Evolutionary conservation across 2,888 invertebrate species (phyloP), one percentile per base, ranked within the genome.

Genomic region (Acanthoscelides obtectus): DNA sequence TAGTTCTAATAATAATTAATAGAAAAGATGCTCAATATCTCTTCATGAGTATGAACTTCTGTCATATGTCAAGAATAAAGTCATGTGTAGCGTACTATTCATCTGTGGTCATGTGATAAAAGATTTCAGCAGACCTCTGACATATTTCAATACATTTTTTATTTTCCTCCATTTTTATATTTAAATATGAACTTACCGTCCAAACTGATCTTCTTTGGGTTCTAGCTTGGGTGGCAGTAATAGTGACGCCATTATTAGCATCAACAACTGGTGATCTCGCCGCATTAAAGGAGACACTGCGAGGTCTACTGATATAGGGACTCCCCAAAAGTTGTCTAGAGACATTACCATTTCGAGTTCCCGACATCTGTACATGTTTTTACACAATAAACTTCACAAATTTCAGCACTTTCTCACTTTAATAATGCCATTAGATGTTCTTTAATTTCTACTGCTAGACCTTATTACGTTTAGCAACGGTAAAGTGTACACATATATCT

Each of bases 121-220:
- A 17, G 45, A 45, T 45, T 45, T 45, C 17, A n/a, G n/a, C n/a
- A n/a, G n/a, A n/a, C n/a, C n/a, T 6, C 12, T 1, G 8, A 12
- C 12, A 17, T 45, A 45, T 45, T 45, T 45, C 12, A 6, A 17
- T 12, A 12, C 45, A 17, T 45, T 45, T 45, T 45, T 45, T 45
- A 45, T 12, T 45, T 45, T 25, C 3, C 25, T 25, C 25, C 25
- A 25, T 6, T 25, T 25, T 45, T 45, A 12, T 12, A 12, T 12
- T 45, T 4, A 69, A 66, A 20, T 19, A n/a, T n/a, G n/a, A 19
- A 74, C 74, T 67, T 71, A 74, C 74, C 70, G 70, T 69, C 75
- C 74, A 73, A 22, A 75, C 69, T 20, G 75, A 75, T 73, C 75
- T 74, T n/a, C 75, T 74, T 17, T 71, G 73, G 45, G 69, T 72